phyloP scores from a whole-genome alignment of 2,113 vertebrate genomes.

The Crotophaga sulcirostris region DNA sequence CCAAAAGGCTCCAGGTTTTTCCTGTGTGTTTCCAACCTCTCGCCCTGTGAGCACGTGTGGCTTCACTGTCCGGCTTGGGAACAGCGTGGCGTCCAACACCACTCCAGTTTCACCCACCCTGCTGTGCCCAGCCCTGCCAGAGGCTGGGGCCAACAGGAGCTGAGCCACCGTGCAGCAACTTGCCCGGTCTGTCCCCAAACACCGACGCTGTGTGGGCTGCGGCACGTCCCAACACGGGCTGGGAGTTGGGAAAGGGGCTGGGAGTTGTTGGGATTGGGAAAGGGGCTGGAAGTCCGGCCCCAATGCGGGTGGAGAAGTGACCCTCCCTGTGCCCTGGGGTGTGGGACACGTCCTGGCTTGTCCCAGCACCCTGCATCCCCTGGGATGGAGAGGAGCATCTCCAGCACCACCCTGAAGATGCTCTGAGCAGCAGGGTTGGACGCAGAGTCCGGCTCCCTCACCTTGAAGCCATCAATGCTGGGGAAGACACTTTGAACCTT shows the following conservation, averaged over 20 bases:
- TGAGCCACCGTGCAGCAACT: not conserved
- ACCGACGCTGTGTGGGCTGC: not conserved
- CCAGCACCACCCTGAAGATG: not conserved
- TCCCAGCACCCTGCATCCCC: not conserved
- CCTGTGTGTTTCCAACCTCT: not conserved
- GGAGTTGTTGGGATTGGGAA: not conserved
- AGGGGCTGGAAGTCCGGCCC: not conserved
- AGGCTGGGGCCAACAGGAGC: not conserved
- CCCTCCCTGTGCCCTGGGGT: not conserved
- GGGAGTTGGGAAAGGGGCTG: not conserved
- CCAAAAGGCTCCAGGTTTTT: not conserved
- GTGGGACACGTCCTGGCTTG: not conserved
- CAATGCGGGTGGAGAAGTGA: not conserved
- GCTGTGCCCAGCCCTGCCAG: not conserved
- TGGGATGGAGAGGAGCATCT: not conserved
- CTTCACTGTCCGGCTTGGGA: not conserved
- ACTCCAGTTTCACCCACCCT: not conserved
- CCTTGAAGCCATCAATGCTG: slow-evolving; percentile 76
- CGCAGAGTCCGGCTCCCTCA: not conserved
- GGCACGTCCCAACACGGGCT: not conserved
- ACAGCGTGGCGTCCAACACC: not conserved
- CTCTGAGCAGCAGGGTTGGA: not conserved
- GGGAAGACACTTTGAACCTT: slow-evolving; percentile 71
- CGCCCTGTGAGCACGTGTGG: accelerated
- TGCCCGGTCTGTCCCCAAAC: not conserved